Evolutionary conservation across 2,113 vertebrate genomes (phyloP).

Genomic region (Ariopsis seemanni): DNA sequence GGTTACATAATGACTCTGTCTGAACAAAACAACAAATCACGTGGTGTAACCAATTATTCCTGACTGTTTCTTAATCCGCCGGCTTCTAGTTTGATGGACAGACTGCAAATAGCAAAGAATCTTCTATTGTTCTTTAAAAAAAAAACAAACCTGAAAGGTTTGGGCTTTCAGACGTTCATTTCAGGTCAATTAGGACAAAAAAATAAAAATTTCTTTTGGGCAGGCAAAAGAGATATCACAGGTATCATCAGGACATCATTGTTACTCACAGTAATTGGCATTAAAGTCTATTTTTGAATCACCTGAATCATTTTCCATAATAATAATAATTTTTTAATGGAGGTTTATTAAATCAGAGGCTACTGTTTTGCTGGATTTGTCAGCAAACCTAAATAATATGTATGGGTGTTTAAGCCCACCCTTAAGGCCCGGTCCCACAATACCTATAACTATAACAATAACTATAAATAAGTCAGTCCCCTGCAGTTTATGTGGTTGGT

Average conservation of each 20-base stretch:
- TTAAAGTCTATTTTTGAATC: background rate
- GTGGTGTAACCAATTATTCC: background rate
- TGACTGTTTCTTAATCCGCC: background rate
- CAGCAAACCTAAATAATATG: too few species aligned
- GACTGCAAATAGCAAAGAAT: background rate
- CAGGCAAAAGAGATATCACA: background rate
- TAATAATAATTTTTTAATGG: too few species aligned
- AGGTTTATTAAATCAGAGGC: too few species aligned
- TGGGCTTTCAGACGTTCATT: background rate
- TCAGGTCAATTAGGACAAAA: background rate
- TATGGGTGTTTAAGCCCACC: too few species aligned
- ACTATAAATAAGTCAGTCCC: too few species aligned
- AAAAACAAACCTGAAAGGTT: background rate
- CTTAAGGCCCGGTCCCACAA: too few species aligned
- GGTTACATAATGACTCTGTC: background rate
- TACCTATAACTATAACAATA: too few species aligned
- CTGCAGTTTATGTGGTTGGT: too few species aligned
- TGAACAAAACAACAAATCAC: background rate
- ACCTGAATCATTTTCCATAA: background rate
- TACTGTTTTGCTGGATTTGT: too few species aligned
- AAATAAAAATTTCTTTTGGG: background rate
- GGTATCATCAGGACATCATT: background rate
- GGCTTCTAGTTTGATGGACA: background rate
- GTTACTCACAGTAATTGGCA: background rate
- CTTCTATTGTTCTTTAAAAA: background rate